phyloP scores from a whole-genome alignment of 1,140 invertebrate species.

The Venustaconcha ellipsiformis region DNA sequence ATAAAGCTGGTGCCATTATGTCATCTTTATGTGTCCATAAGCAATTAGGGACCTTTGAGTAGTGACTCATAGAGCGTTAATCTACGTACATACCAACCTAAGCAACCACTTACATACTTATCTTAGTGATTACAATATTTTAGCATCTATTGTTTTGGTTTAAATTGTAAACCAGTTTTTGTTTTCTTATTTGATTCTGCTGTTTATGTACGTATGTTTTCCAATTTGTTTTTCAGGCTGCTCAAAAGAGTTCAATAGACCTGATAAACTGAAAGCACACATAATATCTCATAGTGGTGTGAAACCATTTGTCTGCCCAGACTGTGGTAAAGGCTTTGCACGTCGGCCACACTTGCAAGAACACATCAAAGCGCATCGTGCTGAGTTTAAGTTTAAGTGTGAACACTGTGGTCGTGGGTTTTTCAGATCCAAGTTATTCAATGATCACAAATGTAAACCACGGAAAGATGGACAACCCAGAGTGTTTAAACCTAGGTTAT shows the following conservation, averaged over 20 bases:
- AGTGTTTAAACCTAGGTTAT: slow-evolving; percentile 31
- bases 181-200: background rate
- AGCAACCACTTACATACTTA: background rate
- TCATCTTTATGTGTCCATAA: too few relatives aligned
- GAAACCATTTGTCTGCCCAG: slow-evolving; percentile 73
- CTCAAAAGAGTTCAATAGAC: slow-evolving; percentile 76
- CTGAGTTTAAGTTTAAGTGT: slow-evolving; percentile 69
- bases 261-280: slow-evolving; percentile 71
- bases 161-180: background rate
- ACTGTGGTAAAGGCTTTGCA: slow-evolving; percentile 74
- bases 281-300: slow-evolving; percentile 68
- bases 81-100: background rate
- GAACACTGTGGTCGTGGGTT: slow-evolving; percentile 74
- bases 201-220: background rate
- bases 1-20: too few relatives aligned
- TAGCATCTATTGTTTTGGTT: background rate
- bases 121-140: background rate
- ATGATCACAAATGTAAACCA: slow-evolving; percentile 59
- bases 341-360: slow-evolving; percentile 62
- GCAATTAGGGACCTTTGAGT: background rate
- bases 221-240: slow-evolving; percentile 70
- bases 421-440: slow-evolving; percentile 58
- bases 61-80: background rate
- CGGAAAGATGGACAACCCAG: slow-evolving; percentile 31
- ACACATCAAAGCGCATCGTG: slow-evolving; percentile 61